A percentile compares a stretch with the other conserved stretches of the same genome.
phyloP scores from a whole-genome alignment of 2,797 vertebrate species.

The Rhinatrema bivittatum region DNA sequence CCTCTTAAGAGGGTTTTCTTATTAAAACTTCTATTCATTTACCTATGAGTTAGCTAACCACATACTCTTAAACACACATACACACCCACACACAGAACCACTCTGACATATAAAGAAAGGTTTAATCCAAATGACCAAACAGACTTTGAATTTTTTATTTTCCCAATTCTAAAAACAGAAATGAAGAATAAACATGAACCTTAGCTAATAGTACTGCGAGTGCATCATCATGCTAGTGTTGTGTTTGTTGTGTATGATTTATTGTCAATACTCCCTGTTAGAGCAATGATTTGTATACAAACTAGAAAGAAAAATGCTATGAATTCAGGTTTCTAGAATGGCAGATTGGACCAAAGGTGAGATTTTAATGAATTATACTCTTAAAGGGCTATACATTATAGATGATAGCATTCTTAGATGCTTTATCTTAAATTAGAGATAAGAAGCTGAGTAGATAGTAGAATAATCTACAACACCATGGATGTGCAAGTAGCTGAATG shows the following conservation, averaged over 20 bases:
- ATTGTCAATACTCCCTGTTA: slow-evolving; percentile 20
- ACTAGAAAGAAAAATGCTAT: slow-evolving; percentile 40
- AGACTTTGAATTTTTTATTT: slow-evolving; percentile 9
- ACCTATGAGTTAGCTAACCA: too few relatives aligned
- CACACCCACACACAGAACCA: slow-evolving; percentile 33
- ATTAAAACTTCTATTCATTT: too few relatives aligned
- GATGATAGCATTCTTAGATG: slow-evolving; percentile 73
- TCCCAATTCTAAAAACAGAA: slow-evolving; percentile 9
- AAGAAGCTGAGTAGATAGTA: slow-evolving; percentile 45
- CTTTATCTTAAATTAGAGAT: slow-evolving; percentile 80
- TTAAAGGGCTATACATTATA: slow-evolving; percentile 81
- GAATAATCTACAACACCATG: slow-evolving; percentile 38
- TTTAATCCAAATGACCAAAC: slow-evolving; percentile 22
- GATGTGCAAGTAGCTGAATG: slow-evolving; percentile 51
- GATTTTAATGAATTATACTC: slow-evolving; percentile 77
- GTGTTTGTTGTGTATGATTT: slow-evolving; percentile 37
- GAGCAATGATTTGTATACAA: slow-evolving; percentile 43
- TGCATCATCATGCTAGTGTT: slow-evolving; percentile 20
- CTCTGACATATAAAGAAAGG: slow-evolving; percentile 43
- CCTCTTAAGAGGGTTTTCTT: too few relatives aligned
- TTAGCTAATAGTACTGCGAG: slow-evolving; percentile 3
- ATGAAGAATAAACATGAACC: slow-evolving; percentile 13
- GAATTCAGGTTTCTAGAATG: slow-evolving; percentile 38
- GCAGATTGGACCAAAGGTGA: slow-evolving; percentile 72
- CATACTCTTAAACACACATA: slow-evolving; percentile 39